Evolutionary conservation across 2,797 vertebrate species (phyloP), one percentile per base, ranked within the genome.

Genomic region (Crocodylus rhombifer): DNA sequence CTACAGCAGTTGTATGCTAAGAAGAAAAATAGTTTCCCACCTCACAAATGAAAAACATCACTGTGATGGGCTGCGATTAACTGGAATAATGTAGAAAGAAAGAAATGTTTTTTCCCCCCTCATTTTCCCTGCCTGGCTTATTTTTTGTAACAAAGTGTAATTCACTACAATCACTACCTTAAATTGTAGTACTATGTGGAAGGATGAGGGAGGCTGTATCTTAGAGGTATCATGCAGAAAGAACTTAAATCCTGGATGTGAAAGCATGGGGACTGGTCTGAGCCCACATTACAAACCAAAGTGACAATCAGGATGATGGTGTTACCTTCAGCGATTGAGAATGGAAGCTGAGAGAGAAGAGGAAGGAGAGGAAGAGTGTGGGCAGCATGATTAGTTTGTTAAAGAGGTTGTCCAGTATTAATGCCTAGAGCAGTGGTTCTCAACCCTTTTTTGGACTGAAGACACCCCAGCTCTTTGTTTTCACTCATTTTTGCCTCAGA

Each of bases 11-110:
- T 67, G 20, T 60, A 55, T 80, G n/a, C 64, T 57, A 61, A 78
- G 78, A 80, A 81, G 58, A 69, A n/a, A 78, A 89, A 23, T 16
- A 81, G 30, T 84, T 14, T 23, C 14, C 65, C 67, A 6, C 74
- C 65, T 80, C 84, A 57, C 42, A 83, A 30, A 75, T 30, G 33
- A 90, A 82, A n/a, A 64, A 91, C 80, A 69, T 86, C 87, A 83
- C 36, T 36, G 2, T 88, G 58, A 62, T 14, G 17, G 25, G n/a
- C 4, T 0, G 1, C 30, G 16, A 36, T 67, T 15, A 82, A 81
- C 51, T 17, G 16, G 25, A 87, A 57, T 67, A 87, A 36, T 65
- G 60, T 77, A 80, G 33, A 18, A 33, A 20, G 65, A 67, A 67
- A 67, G 11, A 16, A 64, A 28, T 64, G 1, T 84, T 84, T 82